These are phyloP conservation scores for Nestor notabilis DNA, from an alignment of 2,113 vertebrate species.

Conservation along the genomic window DNA sequence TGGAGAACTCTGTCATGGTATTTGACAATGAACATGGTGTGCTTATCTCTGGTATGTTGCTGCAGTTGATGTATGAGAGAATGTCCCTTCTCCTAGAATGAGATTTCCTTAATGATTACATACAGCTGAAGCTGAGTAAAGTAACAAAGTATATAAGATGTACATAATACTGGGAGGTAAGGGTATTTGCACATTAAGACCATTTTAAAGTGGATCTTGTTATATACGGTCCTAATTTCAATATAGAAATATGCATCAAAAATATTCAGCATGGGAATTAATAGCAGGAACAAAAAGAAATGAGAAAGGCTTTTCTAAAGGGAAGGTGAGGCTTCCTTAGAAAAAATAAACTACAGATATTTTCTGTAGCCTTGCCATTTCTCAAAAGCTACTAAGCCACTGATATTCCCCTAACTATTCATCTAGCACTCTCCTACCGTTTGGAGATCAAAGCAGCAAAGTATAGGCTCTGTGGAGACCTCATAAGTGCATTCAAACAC, in stretches of 20 bases:
- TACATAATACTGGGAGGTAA: not conserved
- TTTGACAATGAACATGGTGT: slow-evolving; percentile 59
- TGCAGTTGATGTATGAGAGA: not conserved
- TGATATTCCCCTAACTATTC: not conserved
- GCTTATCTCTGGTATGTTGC: slow-evolving; percentile 65
- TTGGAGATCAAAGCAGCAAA: not conserved
- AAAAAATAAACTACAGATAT: not conserved
- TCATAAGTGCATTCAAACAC: not conserved
- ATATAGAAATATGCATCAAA: not conserved
- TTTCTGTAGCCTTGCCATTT: not conserved
- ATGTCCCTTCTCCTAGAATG: not conserved
- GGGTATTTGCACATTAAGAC: not conserved
- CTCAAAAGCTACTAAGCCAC: not conserved
- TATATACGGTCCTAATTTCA: not conserved
- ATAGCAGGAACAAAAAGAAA: not conserved
- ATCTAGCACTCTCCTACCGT: not conserved
- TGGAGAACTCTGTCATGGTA: slow-evolving; percentile 67
- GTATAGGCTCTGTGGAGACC: not conserved
- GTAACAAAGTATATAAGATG: not conserved
- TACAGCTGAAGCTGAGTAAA: not conserved
- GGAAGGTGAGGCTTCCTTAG: not conserved
- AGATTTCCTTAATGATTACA: not conserved
- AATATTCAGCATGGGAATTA: not conserved
- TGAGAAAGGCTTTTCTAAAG: not conserved
- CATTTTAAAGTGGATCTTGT: not conserved